Base-by-base conservation (phyloP, 2,113 vertebrate genomes). In the Muntiacus muntjak region DNA sequence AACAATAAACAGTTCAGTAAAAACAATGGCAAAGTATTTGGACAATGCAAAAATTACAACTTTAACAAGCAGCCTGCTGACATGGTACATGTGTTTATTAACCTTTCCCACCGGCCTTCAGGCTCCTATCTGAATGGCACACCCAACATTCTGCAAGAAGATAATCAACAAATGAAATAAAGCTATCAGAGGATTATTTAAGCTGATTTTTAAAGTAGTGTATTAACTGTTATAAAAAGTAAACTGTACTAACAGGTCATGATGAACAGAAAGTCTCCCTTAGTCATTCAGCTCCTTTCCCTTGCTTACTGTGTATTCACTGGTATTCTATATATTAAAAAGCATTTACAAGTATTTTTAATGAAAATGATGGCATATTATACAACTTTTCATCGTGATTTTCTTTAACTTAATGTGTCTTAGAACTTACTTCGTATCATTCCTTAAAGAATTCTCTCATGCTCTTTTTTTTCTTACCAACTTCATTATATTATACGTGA, bases 101-200 rank as follows among this genome's bases (percentile, higher is more conserved):
- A 89, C 47, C 54, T 86, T 94, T 50, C 67, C 58, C 43, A 74
- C 57, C 9, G 40, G 45, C 26, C 33, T 60, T 74, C 1, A 81
- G 28, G 45, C 33, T 89, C 16, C 74, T 64, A 19, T 86, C 28
- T 71, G 10, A 85, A 58, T 36, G 28, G 2, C 33, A 17, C 9
- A 57, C 9, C 40, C 16, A 76, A 52, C 30, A 30, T 83, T 71
- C 84, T 83, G 26, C 47, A 64, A 89, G 87, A 84, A 92, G 30
- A 76, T n/a, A 95, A 26, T 1, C n/a, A 92, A 92, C 40, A 96
- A 92, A 52, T 47, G 28, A 96, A 94, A 96, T 30, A 86, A 96
- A 93, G n/a, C 25, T 82, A 74, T 36, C 76, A 91, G 71, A 62
- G 13, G 7, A 87, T 36, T 87, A 93, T 84, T 86, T 74, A 90